A percentile compares a stretch with the other conserved stretches of the same genome.
These are phyloP conservation scores for Axinella damicornis DNA, from an alignment of 37 sponge, comb jelly and placozoan species.

Conservation along the genomic window DNA sequence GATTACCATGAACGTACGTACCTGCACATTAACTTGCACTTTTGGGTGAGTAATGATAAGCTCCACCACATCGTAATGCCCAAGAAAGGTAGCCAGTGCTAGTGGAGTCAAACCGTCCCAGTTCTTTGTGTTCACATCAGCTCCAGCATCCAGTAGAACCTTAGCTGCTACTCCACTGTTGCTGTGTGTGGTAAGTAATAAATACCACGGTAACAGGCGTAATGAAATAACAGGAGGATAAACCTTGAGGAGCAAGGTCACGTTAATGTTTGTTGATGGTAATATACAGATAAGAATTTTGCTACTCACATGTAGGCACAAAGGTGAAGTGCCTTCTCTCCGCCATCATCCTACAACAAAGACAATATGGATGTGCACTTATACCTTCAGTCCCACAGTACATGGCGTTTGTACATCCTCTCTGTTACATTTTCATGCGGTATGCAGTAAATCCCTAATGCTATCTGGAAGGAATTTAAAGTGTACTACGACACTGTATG, in stretches of 20 bases:
- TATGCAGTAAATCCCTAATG: no score
- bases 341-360: slow-evolving; percentile 42
- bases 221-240: no score
- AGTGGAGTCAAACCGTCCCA: slow-evolving; percentile 47
- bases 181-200: slow-evolving; percentile 15
- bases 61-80: slow-evolving; percentile 33
- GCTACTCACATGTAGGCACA: slow-evolving; percentile 23
- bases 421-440: no score
- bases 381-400: neutral
- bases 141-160: slow-evolving; percentile 68
- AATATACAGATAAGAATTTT: neutral
- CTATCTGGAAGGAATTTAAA: no score
- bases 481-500: no score
- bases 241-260: no score
- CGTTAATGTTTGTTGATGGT: no score
- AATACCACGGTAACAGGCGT: no score
- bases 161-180: slow-evolving; percentile 66
- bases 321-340: slow-evolving; percentile 50
- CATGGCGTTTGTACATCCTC: no score
- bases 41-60: slow-evolving; percentile 4
- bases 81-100: slow-evolving; percentile 43
- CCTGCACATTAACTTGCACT: slow-evolving; percentile 35
- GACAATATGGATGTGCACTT: neutral
- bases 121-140: slow-evolving; percentile 71
- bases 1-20: neutral